These are phyloP conservation scores for Chaetodon auriga DNA, from an alignment of 2,113 vertebrate species.

Conservation along the genomic window DNA sequence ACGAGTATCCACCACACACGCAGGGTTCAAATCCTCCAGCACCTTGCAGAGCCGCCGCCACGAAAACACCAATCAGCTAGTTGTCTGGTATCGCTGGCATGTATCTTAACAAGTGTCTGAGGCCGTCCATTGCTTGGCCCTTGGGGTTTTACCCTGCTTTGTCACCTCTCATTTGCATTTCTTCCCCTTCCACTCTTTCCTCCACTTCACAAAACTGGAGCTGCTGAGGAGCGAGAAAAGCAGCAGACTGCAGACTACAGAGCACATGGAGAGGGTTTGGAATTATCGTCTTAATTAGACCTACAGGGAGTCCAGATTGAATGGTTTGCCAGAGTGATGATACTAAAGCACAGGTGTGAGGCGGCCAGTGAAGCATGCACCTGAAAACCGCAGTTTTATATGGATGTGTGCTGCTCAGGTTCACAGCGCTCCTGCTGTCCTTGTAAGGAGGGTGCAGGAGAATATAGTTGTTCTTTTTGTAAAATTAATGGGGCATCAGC, in stretches of 20 bases:
- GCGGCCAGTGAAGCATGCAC: slow-evolving; percentile 54
- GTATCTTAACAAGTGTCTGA: slow-evolving; percentile 63
- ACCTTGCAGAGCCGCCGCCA: slow-evolving; percentile 18
- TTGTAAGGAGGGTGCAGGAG: slow-evolving; percentile 19
- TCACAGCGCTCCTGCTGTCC: slow-evolving; percentile 38
- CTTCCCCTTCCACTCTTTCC: slow-evolving; percentile 9
- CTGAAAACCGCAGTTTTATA: slow-evolving; percentile 44
- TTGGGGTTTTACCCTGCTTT: slow-evolving; percentile 27
- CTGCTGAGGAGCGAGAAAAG: slow-evolving; percentile 16
- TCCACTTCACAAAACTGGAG: slow-evolving; percentile 35
- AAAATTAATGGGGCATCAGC: slow-evolving; percentile 54
- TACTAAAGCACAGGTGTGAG: slow-evolving; percentile 65
- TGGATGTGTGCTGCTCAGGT: slow-evolving; percentile 47
- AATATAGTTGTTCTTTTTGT: slow-evolving; percentile 51
- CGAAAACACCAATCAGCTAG: slow-evolving; percentile 28
- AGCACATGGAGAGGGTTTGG: slow-evolving; percentile 38
- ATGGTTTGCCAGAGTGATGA: slow-evolving; percentile 58
- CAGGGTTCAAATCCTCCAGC: slow-evolving; percentile 26
- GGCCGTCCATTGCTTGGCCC: slow-evolving; percentile 30
- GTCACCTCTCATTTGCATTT: slow-evolving; percentile 39
- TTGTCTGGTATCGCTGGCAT: slow-evolving; percentile 50
- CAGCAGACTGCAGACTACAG: slow-evolving; percentile 33
- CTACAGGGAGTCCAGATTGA: slow-evolving; percentile 65
- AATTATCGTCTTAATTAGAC: slow-evolving; percentile 75
- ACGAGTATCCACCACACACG: slow-evolving; percentile 13